phyloP scores from a whole-genome alignment of 2,888 invertebrate genomes.

The Aphodius granarius region DNA sequence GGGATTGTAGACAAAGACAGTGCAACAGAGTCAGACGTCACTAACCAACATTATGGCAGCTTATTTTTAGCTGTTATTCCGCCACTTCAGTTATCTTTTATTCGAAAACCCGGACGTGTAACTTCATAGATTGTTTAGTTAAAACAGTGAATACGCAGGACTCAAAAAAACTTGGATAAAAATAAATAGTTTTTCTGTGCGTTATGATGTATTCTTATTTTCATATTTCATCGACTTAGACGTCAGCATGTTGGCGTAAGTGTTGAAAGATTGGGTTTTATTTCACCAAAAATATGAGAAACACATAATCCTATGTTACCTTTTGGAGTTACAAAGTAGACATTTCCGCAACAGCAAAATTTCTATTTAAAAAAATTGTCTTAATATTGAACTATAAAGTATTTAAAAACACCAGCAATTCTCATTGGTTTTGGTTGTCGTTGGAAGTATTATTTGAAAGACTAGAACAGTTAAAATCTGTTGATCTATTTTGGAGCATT shows the following conservation, averaged over 20 bases:
- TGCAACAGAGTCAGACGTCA: background rate
- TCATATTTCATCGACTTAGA: background rate
- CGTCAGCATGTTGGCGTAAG: background rate
- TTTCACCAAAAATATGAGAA: background rate
- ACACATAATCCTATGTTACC: background rate
- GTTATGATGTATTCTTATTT: background rate
- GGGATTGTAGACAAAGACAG: background rate
- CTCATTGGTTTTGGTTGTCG: too few relatives aligned
- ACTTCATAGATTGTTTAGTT: background rate
- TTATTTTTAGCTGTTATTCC: background rate
- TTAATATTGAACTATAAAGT: too few relatives aligned
- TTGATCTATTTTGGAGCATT: background rate
- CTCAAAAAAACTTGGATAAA: background rate
- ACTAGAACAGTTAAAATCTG: background rate
- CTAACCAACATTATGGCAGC: background rate
- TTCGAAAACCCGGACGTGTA: background rate
- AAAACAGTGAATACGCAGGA: background rate
- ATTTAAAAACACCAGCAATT: too few relatives aligned
- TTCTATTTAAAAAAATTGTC: too few relatives aligned
- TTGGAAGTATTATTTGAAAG: background rate
- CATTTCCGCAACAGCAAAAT: too few relatives aligned
- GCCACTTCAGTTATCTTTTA: background rate
- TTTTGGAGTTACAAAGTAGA: background rate
- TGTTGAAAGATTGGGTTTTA: background rate
- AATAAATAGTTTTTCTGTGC: background rate